Evolutionary conservation across 1,140 invertebrate genomes (phyloP), one percentile per base, ranked within the genome.

Genomic region (Catajapyx aquilonaris): DNA sequence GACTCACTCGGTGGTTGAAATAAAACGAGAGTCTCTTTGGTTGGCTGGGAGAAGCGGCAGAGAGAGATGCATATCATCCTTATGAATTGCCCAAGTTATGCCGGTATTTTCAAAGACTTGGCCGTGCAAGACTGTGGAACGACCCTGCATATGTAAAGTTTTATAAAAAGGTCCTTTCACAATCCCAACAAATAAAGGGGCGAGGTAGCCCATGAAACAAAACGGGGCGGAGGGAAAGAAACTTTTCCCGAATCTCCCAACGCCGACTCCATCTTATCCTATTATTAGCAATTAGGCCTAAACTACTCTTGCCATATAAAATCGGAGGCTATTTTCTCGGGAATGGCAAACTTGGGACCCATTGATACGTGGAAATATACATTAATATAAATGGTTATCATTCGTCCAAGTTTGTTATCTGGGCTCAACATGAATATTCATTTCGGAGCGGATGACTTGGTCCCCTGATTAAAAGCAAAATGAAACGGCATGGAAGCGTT

Each of bases 351-450:
- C 38, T 35, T 22, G 38, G 31, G 31, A 34, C 21, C 33, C 38
- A 40, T 40, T 40, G 38, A 40, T 40, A 40, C 38, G 38, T 40
- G 38, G 38, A 40, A 40, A 40, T 40, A 40, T 40, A 35, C 38
- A 40, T 40, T 40, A 40, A 40, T 40, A 40, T 40, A 40, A 40
- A 40, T 40, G 38, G 38, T 40, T 40, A 40, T 40, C 38, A 40
- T 40, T 40, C 35, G 25, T 16, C 37, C 37, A 38, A 38, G 37
- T 38, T 38, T 38, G 37, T 38, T 38, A 38, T 38, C 37, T 38
- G 17, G 15, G 18, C 25, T 25, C 37, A 38, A 38, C 37, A 38
- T 38, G 37, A 38, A 38, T 38, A 38, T 38, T 38, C 37, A 38
- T 38, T 38, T 25, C 22, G 23, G 23, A 25, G 16, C 13, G 17